These are phyloP conservation scores for Catocala fraxini DNA, from an alignment of 2,888 invertebrate genomes.

Conservation along the genomic window DNA sequence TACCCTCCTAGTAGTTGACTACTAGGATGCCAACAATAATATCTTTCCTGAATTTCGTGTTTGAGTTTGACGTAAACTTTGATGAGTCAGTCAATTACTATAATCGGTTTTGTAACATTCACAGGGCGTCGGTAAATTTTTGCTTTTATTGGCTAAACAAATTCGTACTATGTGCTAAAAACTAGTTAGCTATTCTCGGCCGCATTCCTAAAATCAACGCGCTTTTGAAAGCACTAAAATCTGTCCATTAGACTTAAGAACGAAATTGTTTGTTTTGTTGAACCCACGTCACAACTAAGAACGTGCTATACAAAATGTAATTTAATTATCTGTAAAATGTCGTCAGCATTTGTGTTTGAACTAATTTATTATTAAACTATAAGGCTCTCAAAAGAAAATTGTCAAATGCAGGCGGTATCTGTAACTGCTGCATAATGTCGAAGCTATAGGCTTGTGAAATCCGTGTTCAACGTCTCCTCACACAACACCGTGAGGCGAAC, in stretches of 20 bases:
- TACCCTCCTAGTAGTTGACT: slow-evolving; percentile 28
- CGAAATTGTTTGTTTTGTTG: slow-evolving; percentile 2
- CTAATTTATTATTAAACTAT: slow-evolving; percentile 22
- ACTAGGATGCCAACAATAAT: slow-evolving; percentile 21
- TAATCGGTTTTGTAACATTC: slow-evolving; percentile 34
- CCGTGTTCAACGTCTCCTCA: slow-evolving; percentile 31
- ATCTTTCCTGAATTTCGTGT: slow-evolving; percentile 24
- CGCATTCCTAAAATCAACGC: neutral
- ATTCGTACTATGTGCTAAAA: slow-evolving; percentile 25
- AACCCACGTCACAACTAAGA: slow-evolving; percentile 4
- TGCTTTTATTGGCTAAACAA: slow-evolving; percentile 17
- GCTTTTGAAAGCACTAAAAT: neutral
- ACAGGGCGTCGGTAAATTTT: slow-evolving; percentile 21
- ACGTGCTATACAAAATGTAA: slow-evolving; percentile 3
- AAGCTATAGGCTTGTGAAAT: slow-evolving; percentile 33
- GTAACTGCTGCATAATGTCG: slow-evolving; percentile 9
- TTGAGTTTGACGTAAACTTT: slow-evolving; percentile 27
- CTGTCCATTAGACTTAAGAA: neutral
- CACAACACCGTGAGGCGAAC: slow-evolving; percentile 26
- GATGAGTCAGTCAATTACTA: slow-evolving; percentile 38
- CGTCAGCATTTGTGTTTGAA: slow-evolving; percentile 15
- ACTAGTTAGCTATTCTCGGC: slow-evolving; percentile 20
- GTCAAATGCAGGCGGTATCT: slow-evolving; percentile 27
- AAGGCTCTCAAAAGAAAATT: slow-evolving; percentile 8
- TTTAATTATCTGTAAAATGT: slow-evolving; percentile 25